Conservation (phyloP, 2,113 vertebrate species). For the western clawed frog (Xenopus tropicalis) region DNA sequence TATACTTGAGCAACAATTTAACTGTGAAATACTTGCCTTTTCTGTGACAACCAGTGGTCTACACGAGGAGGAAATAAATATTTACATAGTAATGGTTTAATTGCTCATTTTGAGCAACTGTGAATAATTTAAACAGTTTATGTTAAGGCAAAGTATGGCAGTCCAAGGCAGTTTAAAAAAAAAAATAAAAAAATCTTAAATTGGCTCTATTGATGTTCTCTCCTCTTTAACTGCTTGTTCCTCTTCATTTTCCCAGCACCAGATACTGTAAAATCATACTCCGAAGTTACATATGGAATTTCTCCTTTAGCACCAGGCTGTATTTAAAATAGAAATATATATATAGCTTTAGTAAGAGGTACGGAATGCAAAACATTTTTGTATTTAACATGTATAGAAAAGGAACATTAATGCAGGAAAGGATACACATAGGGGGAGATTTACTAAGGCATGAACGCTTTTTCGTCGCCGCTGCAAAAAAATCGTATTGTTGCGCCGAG, state of each 20-base stretch:
- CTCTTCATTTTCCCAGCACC: slow-evolving; percentile 79
- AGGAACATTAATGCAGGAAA: no score
- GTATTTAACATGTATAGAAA: no score
- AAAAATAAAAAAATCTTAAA: not conserved
- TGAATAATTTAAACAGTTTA: not conserved
- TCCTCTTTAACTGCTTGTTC: slow-evolving; percentile 61
- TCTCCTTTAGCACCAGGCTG: slow-evolving; percentile 74
- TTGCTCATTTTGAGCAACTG: not conserved
- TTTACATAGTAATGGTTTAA: slow-evolving; percentile 3
- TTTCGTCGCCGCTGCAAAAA: no score
- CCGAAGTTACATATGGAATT: slow-evolving; percentile 78
- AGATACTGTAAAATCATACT: slow-evolving; percentile 80
- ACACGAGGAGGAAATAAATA: not conserved
- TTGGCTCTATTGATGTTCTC: slow-evolving; percentile 8
- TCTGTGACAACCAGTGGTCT: not conserved
- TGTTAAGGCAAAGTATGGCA: not conserved
- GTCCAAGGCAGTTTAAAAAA: not conserved
- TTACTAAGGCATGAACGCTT: no score
- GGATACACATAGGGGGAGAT: no score
- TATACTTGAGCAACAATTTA: no score
- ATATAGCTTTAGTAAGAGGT: no score
- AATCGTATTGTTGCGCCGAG: no score
- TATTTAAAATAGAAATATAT: slow-evolving; percentile 19
- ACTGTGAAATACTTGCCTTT: not conserved
- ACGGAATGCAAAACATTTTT: no score